Conservation (phyloP, 2,797 vertebrate genomes). For the Rhynchonycteris naso region DNA sequence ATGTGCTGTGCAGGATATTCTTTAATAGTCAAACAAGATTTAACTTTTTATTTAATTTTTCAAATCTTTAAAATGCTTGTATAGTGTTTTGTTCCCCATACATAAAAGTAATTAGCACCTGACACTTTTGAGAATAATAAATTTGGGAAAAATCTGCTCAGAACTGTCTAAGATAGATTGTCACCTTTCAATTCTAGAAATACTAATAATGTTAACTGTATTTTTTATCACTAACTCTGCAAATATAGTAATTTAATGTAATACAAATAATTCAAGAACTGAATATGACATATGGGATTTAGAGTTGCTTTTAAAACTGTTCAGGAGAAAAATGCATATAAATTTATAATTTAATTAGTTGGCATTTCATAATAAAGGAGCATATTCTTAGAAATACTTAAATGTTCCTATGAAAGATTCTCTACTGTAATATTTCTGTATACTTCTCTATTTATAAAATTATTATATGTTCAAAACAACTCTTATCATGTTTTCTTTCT, state of each 20-base stretch:
- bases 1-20: background rate
- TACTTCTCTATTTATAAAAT: background rate
- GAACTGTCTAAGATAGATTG: background rate
- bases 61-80: background rate
- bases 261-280: background rate
- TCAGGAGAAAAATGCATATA: background rate
- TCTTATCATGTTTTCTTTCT: background rate
- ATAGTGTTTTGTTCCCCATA: background rate
- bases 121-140: background rate
- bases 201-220: background rate
- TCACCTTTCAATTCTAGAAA: background rate
- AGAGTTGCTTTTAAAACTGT: background rate
- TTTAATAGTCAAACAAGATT: background rate
- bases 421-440: background rate
- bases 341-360: background rate
- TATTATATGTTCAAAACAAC: background rate
- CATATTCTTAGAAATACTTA: background rate
- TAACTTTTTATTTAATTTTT: background rate
- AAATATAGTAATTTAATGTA: background rate
- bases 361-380: background rate
- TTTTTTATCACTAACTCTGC: background rate
- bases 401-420: background rate
- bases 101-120: background rate
- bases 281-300: background rate
- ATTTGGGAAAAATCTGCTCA: slow-evolving; percentile 12